Conservation (phyloP, 2,888 invertebrate species). For the Doris montereyensis region DNA sequence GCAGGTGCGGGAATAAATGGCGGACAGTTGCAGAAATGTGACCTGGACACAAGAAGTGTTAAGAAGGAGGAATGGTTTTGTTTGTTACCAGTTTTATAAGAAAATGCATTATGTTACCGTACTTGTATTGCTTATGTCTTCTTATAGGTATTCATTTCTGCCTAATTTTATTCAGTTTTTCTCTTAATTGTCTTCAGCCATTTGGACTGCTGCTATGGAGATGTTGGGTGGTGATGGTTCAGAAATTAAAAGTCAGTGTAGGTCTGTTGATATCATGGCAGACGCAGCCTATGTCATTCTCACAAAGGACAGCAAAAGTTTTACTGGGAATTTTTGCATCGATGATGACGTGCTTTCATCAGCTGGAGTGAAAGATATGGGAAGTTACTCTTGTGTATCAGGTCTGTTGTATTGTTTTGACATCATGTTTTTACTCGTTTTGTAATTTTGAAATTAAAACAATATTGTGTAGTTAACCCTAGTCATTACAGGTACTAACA, state of each 20-base stretch:
- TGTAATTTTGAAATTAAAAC: no score
- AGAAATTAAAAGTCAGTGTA: conserved; percentile 78
- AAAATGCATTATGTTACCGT: no score
- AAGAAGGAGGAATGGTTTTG: no score
- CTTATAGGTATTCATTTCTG: not conserved
- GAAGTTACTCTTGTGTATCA: conserved; percentile 77
- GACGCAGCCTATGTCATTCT: conserved; percentile 91
- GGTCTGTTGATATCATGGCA: conserved; percentile 88
- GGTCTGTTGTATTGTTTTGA: conserved; percentile 74
- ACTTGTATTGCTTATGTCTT: not conserved
- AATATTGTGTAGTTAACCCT: no score
- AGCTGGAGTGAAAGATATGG: conserved; percentile 87
- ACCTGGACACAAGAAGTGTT: no score
- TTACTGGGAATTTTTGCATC: conserved; percentile 91
- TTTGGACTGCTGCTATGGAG: conserved; percentile 88
- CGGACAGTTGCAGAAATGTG: no score
- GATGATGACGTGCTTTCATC: conserved; percentile 88
- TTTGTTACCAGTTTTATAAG: no score
- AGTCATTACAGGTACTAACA: no score
- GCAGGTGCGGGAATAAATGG: no score
- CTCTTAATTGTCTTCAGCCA: conserved; percentile 77
- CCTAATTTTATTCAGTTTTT: not conserved
- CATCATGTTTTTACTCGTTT: no score
- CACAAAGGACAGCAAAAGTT: conserved; percentile 82
- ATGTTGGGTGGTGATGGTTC: conserved; percentile 77